Base-by-base conservation (phyloP, 2,888 invertebrate genomes). In the Rhagophthalmus giganteus region DNA sequence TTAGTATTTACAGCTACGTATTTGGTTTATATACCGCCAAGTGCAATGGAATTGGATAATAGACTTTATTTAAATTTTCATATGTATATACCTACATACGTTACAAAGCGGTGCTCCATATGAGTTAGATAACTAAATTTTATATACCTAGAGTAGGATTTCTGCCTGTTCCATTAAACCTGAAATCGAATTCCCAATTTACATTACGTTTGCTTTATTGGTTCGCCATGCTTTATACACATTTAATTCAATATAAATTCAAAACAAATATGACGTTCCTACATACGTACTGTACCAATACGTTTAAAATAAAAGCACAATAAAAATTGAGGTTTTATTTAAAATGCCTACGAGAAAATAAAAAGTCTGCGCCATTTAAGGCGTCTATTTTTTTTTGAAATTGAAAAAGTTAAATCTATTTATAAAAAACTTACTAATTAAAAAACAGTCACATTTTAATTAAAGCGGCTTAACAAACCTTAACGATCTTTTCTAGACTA, bases 161-260 rank as follows among this genome's bases (percentile, higher is more conserved):
- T 42, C 42, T 50, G 41, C 42, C 49, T 50, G 42, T 50, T 50
- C 42, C 49, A 50, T 50, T 50, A 50, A 42, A 38, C 38, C 32
- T 34, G 35, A 34, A 50, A 50, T 42, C 41, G 42, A 50, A 50
- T 42, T 50, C 49, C 42, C 49, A 42, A 38, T 42, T 26, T 32
- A 42, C 24, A 50, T 50, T 50, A 50, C 42, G 34, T 38, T 35
- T 38, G 42, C 42, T 44, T 50, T 50, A 50, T 50, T 42, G 42
- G 49, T 28, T 34, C 10, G 40, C 24, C 34, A 48, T 48, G 40
- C 40, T 33, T 50, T 15, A 42, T 37, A 26, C 41, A 35, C 40
- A 41, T 48, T 48, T 34, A 41, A 40, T 35, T 15, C 27, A 30
- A 15, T 38, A 30, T 26, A 25, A 50, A 42, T 50, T 38, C 25